Evolutionary conservation across 2,797 vertebrate species (phyloP), one percentile per base, ranked within the genome.

Genomic region (Sebastes vulpes): DNA sequence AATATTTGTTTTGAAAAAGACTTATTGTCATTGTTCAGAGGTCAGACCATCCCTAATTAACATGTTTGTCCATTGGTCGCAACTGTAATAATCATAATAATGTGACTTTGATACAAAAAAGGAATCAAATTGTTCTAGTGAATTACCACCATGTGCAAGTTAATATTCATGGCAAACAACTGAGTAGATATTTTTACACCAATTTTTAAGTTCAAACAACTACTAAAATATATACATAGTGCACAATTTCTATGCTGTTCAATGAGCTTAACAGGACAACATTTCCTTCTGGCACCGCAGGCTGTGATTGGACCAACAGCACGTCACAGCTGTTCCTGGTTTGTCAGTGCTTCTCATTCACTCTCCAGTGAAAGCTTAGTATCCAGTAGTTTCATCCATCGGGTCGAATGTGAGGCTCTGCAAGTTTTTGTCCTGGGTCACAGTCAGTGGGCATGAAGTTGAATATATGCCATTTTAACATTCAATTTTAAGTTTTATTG

Each of bases 291-390:
- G 61, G 77, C 74, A 42, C 57, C 9, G 31, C 87, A 20, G 72
- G 79, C 88, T 87, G 77, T 77, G 78, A 90, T 88, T 76, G 92
- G 91, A 93, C 90, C 88, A 89, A 76, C 81, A 68, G 72, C 14
- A 50, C 18, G 6, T 83, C 84, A 79, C 71, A 54, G 86, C 81
- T 71, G 75, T 84, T 84, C 76, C 79, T 84, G 82, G 82, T 89
- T 80, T 76, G 77, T 84, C 80, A 57, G 73, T 72, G 80, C 81
- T 80, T 88, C 82, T 82, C 64, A 32, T 85, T 85, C 66, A 69
- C 79, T 86, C 69, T 83, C 70, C 73, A 78, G 79, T 84, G 81
- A 90, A 87, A 84, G 71, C 71, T 69, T 88, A 79, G 75, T 61
- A 82, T 82, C 71, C 77, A 74, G 84, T 93, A 88, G 81, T 79